A percentile compares a stretch with the other conserved stretches of the same genome.
These are phyloP conservation scores for Colius striatus DNA, from an alignment of 2,113 vertebrate genomes.

Conservation along the genomic window DNA sequence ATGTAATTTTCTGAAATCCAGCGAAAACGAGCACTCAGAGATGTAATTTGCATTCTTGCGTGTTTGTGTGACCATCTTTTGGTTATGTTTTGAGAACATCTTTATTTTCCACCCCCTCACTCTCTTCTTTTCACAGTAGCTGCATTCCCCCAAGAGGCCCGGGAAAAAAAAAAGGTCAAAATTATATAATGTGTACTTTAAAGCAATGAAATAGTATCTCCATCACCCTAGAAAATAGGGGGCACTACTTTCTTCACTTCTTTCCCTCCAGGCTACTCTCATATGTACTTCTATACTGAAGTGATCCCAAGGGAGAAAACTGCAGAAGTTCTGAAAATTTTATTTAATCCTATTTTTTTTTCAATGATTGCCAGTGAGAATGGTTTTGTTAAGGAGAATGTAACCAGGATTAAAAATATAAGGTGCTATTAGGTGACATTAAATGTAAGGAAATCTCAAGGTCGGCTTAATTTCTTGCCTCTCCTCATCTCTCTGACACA, in stretches of 20 bases:
- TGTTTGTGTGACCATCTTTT: not conserved
- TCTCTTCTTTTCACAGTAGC: not conserved
- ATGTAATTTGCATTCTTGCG: not conserved
- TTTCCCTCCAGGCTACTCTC: not conserved
- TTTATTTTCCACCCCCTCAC: not conserved
- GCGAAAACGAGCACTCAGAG: not conserved
- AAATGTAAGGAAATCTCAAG: constrained; percentile 75
- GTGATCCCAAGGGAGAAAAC: not conserved
- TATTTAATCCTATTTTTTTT: not conserved
- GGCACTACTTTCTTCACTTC: not conserved
- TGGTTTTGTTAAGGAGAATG: constrained; percentile 16
- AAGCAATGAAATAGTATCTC: not conserved
- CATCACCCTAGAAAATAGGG: not conserved
- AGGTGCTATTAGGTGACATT: constrained; percentile 57
- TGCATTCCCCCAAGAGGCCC: not conserved
- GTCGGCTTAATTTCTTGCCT: constrained; percentile 72
- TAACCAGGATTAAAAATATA: constrained; percentile 71
- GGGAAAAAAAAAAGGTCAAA: not conserved
- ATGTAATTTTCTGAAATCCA: not conserved
- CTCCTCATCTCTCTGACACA: constrained; percentile 63
- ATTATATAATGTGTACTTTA: not conserved
- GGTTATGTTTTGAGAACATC: not conserved
- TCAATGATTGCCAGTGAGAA: constrained; percentile 16
- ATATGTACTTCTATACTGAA: not conserved
- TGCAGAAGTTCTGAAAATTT: not conserved